These are phyloP conservation scores for Pharmacophagus antenor DNA, from an alignment of 2,888 invertebrate species.

Conservation along the genomic window DNA sequence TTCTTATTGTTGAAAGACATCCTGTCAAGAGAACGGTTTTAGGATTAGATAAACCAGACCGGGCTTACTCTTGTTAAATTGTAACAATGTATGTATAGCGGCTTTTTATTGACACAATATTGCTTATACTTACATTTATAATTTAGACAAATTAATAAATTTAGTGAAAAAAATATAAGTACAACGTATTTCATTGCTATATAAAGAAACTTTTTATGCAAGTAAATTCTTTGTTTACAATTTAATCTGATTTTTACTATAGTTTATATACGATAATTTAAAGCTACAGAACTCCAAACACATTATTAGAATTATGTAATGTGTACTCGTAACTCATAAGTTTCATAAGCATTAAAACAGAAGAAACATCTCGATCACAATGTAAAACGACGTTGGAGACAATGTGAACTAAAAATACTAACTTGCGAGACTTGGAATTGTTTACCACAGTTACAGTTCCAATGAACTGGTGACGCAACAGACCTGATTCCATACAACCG, in stretches of 20 bases:
- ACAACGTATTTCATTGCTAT: no score
- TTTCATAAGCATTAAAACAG: not conserved
- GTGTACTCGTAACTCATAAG: not conserved
- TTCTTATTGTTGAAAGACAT: constrained; percentile 65
- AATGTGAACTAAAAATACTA: constrained; percentile 14
- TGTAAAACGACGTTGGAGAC: constrained; percentile 1
- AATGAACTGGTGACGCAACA: constrained; percentile 37
- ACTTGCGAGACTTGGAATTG: constrained; percentile 5
- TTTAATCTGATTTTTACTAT: no score
- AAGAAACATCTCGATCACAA: constrained; percentile 9
- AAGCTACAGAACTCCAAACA: no score
- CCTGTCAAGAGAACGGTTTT: constrained; percentile 49
- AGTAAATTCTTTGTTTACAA: no score
- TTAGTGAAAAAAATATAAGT: no score
- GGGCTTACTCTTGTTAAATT: constrained; percentile 3
- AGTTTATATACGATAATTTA: no score
- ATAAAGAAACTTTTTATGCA: no score
- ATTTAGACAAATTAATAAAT: no score
- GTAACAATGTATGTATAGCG: not conserved
- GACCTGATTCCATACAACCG: constrained; percentile 41
- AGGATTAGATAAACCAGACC: constrained; percentile 39
- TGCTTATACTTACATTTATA: no score
- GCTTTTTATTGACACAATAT: no score
- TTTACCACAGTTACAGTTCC: constrained; percentile 19
- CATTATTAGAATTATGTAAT: not conserved